phyloP scores from a whole-genome alignment of 2,797 vertebrate genomes.

The Enteromius mattozi region DNA sequence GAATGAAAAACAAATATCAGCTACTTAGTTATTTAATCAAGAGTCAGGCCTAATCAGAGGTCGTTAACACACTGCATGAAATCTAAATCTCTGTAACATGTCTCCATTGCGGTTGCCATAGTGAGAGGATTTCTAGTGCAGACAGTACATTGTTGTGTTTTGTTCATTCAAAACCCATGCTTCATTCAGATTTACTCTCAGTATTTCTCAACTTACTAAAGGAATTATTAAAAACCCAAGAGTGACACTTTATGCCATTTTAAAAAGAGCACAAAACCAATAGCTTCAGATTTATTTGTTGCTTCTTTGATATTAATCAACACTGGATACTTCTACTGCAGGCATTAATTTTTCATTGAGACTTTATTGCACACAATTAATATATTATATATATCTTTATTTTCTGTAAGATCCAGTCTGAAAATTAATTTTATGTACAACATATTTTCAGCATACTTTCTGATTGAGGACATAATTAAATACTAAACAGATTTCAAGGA shows the following conservation, averaged over 20 bases:
- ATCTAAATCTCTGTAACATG: constrained; percentile 40
- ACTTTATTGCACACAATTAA: no score
- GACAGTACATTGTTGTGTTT: background rate
- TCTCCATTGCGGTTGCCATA: constrained; percentile 54
- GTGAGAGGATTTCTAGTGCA: constrained; percentile 40
- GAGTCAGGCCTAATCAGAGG: constrained; percentile 15
- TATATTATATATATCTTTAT: no score
- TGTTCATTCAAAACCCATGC: background rate
- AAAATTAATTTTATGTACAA: background rate
- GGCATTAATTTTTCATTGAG: no score
- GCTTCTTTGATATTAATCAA: no score
- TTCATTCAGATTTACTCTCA: background rate
- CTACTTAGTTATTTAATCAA: background rate
- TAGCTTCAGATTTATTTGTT: no score
- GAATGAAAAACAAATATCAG: background rate
- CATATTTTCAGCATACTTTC: background rate
- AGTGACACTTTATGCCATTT: no score
- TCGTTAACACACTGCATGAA: constrained; percentile 35
- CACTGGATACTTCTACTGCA: no score
- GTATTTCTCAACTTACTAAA: background rate
- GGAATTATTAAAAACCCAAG: background rate
- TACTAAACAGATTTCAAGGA: background rate
- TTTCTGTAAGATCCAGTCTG: background rate
- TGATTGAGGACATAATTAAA: background rate
- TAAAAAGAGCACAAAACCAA: no score